phyloP scores from a whole-genome alignment of 2,797 vertebrate species.

The Adrianichthys oophorus region DNA sequence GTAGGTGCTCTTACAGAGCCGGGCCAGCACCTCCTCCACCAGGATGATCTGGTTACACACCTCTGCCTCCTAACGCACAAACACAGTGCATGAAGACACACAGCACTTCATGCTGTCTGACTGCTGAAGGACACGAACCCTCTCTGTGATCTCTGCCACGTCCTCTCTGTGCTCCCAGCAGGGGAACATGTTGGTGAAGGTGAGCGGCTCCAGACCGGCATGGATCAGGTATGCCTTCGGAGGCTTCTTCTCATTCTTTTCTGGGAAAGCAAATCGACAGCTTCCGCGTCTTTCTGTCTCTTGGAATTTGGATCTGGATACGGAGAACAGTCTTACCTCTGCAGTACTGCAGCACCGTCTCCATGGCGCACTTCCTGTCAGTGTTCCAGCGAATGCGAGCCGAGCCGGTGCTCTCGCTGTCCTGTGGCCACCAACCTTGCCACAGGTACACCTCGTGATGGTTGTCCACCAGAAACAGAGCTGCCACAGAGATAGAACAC shows the following conservation, averaged over 20 bases:
- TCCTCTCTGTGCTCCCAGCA: conserved; percentile 95
- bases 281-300: neutral
- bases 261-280: conserved; percentile 58
- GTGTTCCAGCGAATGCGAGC: conserved; percentile 92
- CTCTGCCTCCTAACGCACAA: conserved; percentile 83
- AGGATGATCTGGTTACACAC: conserved; percentile 92
- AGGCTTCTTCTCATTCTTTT: conserved; percentile 89
- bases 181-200: conserved; percentile 97
- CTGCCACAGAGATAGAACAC: conserved; percentile 50
- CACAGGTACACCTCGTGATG: conserved; percentile 96
- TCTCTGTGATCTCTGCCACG: conserved; percentile 91
- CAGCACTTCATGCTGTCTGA: neutral
- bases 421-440: conserved; percentile 96
- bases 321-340: conserved; percentile 72
- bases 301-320: neutral
- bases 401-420: conserved; percentile 88
- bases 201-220: conserved; percentile 92
- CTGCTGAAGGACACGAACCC: conserved; percentile 67
- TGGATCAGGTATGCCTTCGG: conserved; percentile 95
- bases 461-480: conserved; percentile 93
- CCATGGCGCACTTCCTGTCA: conserved; percentile 92
- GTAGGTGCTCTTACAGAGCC: conserved; percentile 86
- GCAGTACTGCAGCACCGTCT: conserved; percentile 92
- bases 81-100: neutral
- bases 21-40: conserved; percentile 90